Evolutionary conservation across 2,113 vertebrate genomes (phyloP).

Genomic region (Pangasianodon gigas): DNA sequence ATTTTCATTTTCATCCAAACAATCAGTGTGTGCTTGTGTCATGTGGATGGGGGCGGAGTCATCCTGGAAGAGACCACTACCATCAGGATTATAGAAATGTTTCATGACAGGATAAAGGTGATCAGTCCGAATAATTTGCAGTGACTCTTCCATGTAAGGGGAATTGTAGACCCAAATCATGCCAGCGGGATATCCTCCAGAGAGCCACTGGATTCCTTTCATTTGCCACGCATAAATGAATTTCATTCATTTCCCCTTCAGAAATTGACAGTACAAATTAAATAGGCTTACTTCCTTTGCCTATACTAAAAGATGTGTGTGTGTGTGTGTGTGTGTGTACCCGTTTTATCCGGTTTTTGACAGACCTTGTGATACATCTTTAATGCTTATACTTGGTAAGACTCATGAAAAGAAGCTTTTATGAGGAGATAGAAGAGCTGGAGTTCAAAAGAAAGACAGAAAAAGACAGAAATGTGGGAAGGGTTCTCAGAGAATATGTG

Average conservation of each 20-base stretch:
- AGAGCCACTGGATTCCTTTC: not conserved
- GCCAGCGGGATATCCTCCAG: not conserved
- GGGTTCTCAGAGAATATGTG: not conserved
- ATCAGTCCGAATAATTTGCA: not conserved
- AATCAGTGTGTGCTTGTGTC: not conserved
- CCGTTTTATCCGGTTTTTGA: constrained; percentile 25
- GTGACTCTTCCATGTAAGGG: not conserved
- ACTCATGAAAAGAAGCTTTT: constrained; percentile 31
- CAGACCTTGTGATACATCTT: constrained; percentile 36
- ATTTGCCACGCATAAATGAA: not conserved
- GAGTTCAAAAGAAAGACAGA: not conserved
- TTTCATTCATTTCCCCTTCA: not conserved
- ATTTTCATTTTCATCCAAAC: not conserved
- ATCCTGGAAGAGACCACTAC: not conserved
- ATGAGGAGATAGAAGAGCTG: not conserved
- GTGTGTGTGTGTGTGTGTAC: constrained; percentile 11
- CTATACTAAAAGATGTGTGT: not conserved
- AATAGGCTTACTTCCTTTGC: not conserved
- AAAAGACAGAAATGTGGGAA: not conserved
- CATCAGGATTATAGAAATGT: not conserved
- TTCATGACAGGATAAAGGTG: not conserved
- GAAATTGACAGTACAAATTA: not conserved
- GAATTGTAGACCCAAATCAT: not conserved
- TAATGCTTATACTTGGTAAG: constrained; percentile 6
- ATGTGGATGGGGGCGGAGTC: not conserved